phyloP scores from a whole-genome alignment of 2,888 invertebrate genomes.

The Apotomis betuletana region DNA sequence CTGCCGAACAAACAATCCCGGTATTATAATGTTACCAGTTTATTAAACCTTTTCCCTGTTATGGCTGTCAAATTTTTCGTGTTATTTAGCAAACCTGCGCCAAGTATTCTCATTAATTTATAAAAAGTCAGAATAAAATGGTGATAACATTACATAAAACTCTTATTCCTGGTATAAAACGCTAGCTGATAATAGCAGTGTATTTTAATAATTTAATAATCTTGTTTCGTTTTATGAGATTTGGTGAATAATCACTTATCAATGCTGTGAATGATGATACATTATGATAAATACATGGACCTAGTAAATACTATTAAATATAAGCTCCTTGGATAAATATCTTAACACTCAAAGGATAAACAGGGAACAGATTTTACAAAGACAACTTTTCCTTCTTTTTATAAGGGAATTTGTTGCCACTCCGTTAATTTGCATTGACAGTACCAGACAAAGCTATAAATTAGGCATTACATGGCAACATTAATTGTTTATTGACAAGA shows the following conservation, averaged over 20 bases:
- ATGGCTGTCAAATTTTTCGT: conserved; percentile 19
- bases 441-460: conserved; percentile 19
- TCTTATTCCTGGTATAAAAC: too few relatives aligned
- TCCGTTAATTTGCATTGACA: conserved; percentile 10
- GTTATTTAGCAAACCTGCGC: neutral
- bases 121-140: neutral
- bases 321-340: too few relatives aligned
- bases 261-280: too few relatives aligned
- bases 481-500: conserved; percentile 82
- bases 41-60: neutral
- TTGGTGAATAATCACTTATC: too few relatives aligned
- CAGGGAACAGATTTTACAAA: neutral
- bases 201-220: too few relatives aligned
- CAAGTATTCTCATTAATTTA: neutral
- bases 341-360: too few relatives aligned
- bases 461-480: conserved; percentile 59
- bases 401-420: conserved; percentile 1
- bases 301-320: too few relatives aligned
- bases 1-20: conserved; percentile 75
- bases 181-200: too few relatives aligned
- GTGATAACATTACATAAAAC: too few relatives aligned
- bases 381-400: conserved; percentile 3
- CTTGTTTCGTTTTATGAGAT: too few relatives aligned
- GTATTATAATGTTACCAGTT: conserved; percentile 58
- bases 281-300: too few relatives aligned